These are phyloP conservation scores for Caenorhabditis sp. DNA, from an alignment of 2,888 invertebrate species.

Conservation along the genomic window DNA sequence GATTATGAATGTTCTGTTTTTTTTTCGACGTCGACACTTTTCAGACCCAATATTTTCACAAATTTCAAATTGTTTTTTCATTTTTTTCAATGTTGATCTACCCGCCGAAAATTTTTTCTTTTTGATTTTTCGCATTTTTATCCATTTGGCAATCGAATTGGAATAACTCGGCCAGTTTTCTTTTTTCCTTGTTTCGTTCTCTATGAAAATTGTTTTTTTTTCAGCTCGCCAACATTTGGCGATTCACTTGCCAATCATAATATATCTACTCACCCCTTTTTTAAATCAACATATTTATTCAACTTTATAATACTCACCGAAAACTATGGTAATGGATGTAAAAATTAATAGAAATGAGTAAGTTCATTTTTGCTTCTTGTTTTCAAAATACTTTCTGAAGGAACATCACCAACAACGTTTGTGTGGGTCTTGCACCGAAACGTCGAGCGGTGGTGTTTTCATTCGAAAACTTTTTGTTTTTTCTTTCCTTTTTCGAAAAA, in stretches of 20 bases:
- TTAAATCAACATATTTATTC: conserved; percentile 1
- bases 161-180: neutral
- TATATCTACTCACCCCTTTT: conserved; percentile 1
- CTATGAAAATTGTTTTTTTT: neutral
- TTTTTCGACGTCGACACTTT: too few species aligned
- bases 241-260: neutral
- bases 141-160: too few species aligned
- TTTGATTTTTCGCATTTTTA: too few species aligned
- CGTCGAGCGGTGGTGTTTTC: too few species aligned
- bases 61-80: too few species aligned
- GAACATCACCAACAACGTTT: neutral
- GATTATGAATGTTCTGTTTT: too few species aligned
- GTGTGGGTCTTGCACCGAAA: neutral
- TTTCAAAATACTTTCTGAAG: neutral
- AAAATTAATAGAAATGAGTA: conserved; percentile 4
- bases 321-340: neutral
- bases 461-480: too few species aligned
- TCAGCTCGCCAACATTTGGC: neutral
- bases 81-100: too few species aligned
- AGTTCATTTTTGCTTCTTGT: too few species aligned
- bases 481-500: neutral
- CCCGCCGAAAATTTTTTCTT: too few species aligned
- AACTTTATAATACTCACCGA: neutral
- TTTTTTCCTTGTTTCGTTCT: neutral
- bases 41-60: too few species aligned